Evolutionary conservation across 2,888 invertebrate species (phyloP), one percentile per base, ranked within the genome.

Genomic region (Sabatieria punctata): DNA sequence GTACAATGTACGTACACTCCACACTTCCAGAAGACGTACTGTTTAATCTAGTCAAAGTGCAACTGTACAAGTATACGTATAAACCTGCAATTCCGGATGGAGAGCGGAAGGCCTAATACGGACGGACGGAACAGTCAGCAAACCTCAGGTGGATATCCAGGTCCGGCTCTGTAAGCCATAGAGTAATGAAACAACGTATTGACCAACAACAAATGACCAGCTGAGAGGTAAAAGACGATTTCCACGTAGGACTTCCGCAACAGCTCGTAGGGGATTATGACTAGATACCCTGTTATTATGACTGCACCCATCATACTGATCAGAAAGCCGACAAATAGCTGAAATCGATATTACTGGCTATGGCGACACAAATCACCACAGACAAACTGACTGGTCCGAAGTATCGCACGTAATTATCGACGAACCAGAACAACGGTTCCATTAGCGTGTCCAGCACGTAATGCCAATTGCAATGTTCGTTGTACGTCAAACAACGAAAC

Each of bases 381-480:
- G 23, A 19, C 25, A 45, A 37, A 33, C n/a, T 33, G 33, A 33
- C 86, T 64, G 82, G 85, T 60, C 93, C 91, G 52, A 91, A 73
- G 58, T 78, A 77, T 60, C 78, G 76, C 1, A 85, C 80, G 66
- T 86, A 86, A 64, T 85, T 84, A 65, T 91, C 88, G 19, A 91
- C 85, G 68, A 89, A 77, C 85, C 86, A 88, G 71, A 86, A 84
- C 60, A 89, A 74, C 25, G 91, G 91, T 64, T 86, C 88, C 71
- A 89, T 74, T 51, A 78, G 71, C 43, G 83, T 78, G 71, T 91
- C 91, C 27, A 84, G 75, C 2, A 76, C 75, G 68, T 86, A 85
- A 47, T 54, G 53, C 46, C 54, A 56, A 4, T 63, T 59, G 25
- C 60, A 63, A 43, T 63, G 62, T 27, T 59, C 55, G 50, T 67